Conservation (phyloP, 2,888 invertebrate species). For the Aleiodes testaceus region DNA sequence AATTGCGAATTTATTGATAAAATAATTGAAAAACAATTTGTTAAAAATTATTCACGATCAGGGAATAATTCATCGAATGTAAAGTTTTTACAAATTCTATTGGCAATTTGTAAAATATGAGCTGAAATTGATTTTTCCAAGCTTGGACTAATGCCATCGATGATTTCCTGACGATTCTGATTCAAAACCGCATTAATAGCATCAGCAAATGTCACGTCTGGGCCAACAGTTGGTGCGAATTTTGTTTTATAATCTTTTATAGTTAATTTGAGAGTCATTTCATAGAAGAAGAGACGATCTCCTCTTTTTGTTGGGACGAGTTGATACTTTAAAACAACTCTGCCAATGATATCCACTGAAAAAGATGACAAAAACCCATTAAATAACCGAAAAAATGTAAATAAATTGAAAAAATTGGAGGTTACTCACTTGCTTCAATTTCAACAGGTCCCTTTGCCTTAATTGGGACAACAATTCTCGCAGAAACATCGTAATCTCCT, state of each 20-base stretch:
- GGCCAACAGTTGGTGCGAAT: constrained; percentile 51
- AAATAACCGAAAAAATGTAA: background rate
- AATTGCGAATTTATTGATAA: background rate
- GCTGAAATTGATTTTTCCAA: constrained; percentile 65
- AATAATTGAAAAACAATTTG: background rate
- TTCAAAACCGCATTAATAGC: constrained; percentile 58
- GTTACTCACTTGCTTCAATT: constrained; percentile 55
- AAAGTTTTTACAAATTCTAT: constrained; percentile 65
- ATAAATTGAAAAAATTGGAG: constrained; percentile 2
- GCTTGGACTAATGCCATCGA: constrained; percentile 64
- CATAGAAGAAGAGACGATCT: constrained; percentile 55
- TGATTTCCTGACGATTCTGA: constrained; percentile 65
- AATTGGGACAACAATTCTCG: constrained; percentile 63
- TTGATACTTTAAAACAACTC: constrained; percentile 48
- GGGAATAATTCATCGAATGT: constrained; percentile 69
- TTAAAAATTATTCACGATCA: constrained; percentile 60
- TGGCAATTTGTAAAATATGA: constrained; percentile 60
- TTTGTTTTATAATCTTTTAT: constrained; percentile 56
- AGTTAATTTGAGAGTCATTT: constrained; percentile 57
- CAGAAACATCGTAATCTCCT: constrained; percentile 61
- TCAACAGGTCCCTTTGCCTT: constrained; percentile 59
- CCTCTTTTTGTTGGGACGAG: constrained; percentile 53
- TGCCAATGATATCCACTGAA: constrained; percentile 45
- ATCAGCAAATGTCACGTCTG: constrained; percentile 52
- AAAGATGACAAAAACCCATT: background rate